Conservation (phyloP, 2,113 vertebrate species). For the Chaetodon trifascialis region DNA sequence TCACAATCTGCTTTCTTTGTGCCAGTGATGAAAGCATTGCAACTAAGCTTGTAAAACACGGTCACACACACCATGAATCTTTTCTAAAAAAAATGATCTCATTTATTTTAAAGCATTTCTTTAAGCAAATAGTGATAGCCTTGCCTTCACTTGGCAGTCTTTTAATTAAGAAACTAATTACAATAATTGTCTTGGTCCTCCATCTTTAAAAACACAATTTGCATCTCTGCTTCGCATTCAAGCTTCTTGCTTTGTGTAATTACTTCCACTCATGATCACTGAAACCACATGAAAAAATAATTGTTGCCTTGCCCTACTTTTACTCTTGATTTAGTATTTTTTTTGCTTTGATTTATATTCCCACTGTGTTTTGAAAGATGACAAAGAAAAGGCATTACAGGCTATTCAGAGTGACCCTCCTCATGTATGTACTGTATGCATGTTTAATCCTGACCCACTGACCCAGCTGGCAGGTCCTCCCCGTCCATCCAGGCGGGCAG, state of each 20-base stretch:
- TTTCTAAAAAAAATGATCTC: too few species aligned
- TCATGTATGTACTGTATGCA: background rate
- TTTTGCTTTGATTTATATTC: background rate
- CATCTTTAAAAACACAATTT: background rate
- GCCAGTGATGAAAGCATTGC: background rate
- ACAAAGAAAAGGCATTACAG: background rate
- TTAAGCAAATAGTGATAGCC: too few species aligned
- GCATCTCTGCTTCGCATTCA: background rate
- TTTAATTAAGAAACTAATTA: too few species aligned
- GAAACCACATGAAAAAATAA: background rate
- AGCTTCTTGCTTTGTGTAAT: background rate
- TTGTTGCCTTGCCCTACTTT: background rate
- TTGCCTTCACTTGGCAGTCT: too few species aligned
- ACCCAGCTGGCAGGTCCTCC: conserved; percentile 97
- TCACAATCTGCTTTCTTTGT: too few species aligned
- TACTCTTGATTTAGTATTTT: background rate
- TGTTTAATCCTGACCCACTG: conserved; percentile 70
- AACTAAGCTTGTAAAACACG: background rate
- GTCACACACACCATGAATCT: background rate
- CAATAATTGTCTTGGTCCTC: background rate
- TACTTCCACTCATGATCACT: background rate
- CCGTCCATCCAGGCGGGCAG: conserved; percentile 95
- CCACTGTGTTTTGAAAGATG: background rate
- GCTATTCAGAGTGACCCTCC: background rate
- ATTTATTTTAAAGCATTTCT: too few species aligned